These are phyloP conservation scores for Pteropus alecto DNA, from an alignment of 2,113 vertebrate species.

Conservation along the genomic window DNA sequence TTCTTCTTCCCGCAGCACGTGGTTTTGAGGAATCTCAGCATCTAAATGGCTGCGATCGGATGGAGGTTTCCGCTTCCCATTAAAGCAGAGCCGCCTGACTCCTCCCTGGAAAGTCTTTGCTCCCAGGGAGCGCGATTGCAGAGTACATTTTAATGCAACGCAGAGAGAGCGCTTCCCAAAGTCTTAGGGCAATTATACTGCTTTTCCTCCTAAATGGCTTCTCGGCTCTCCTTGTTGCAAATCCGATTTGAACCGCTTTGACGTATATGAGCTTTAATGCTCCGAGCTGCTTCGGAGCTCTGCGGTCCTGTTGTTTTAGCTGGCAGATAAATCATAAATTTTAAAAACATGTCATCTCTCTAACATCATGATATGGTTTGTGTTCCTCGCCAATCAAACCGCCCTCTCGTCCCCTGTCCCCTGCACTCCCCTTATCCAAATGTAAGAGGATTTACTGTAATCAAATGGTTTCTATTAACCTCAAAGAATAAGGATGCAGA, in stretches of 20 bases:
- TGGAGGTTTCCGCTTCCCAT: background rate
- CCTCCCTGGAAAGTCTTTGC: background rate
- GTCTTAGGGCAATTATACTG: background rate
- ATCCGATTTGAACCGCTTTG: constrained; percentile 29
- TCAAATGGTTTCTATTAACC: constrained; percentile 47
- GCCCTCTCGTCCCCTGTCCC: background rate
- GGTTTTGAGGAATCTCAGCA: background rate
- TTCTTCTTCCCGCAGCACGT: constrained; percentile 12
- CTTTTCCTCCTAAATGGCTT: constrained; percentile 10
- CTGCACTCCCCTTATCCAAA: background rate
- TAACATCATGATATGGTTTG: constrained; percentile 6
- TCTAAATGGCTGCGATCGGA: background rate
- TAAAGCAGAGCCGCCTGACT: background rate
- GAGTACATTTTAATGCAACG: background rate
- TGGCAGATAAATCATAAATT: constrained; percentile 50
- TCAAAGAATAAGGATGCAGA: constrained; percentile 34
- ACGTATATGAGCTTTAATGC: background rate
- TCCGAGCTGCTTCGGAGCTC: background rate
- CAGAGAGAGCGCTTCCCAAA: background rate
- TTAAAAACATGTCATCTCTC: constrained; percentile 22
- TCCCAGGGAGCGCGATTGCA: background rate
- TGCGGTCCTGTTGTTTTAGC: constrained; percentile 26
- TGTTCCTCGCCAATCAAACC: background rate
- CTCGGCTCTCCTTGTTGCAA: background rate
- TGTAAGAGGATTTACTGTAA: constrained; percentile 43